These are phyloP conservation scores for Metalampra italica DNA, from an alignment of 2,888 invertebrate genomes.

Conservation along the genomic window DNA sequence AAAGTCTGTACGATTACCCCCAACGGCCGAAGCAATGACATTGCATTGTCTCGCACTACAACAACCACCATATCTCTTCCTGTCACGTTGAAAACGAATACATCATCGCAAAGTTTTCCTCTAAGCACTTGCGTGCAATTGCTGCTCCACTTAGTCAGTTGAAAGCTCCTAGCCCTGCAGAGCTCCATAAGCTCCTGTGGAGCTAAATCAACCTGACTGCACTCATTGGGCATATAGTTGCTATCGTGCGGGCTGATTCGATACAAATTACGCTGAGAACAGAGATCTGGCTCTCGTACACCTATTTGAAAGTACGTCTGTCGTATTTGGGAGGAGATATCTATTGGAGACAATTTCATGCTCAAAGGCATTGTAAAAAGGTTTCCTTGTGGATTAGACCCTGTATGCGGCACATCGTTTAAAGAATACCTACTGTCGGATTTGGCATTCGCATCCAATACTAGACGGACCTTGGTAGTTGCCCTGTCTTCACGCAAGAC, in stretches of 20 bases:
- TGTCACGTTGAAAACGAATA: constrained; percentile 3
- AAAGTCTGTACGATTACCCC: too few relatives aligned
- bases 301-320: constrained; percentile 18
- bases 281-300: constrained; percentile 11
- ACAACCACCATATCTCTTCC: too few relatives aligned
- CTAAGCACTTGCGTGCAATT: constrained; percentile 2
- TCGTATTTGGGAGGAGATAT: neutral
- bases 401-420: too few relatives aligned
- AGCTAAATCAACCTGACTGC: neutral
- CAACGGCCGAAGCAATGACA: too few relatives aligned
- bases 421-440: too few relatives aligned
- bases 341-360: too few relatives aligned
- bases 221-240: too few relatives aligned
- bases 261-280: constrained; percentile 16
- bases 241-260: constrained; percentile 12
- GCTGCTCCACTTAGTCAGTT: constrained; percentile 7
- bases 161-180: constrained; percentile 4
- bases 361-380: too few relatives aligned
- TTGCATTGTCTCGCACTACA: too few relatives aligned
- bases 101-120: too few relatives aligned
- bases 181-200: constrained; percentile 6
- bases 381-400: too few relatives aligned
- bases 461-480: neutral
- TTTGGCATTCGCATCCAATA: too few relatives aligned
- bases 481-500: neutral